Evolutionary conservation across 35 echinoderm and acorn worm genomes (phyloP), one percentile per base, ranked within the genome.

Genomic region (Diadema setosum): DNA sequence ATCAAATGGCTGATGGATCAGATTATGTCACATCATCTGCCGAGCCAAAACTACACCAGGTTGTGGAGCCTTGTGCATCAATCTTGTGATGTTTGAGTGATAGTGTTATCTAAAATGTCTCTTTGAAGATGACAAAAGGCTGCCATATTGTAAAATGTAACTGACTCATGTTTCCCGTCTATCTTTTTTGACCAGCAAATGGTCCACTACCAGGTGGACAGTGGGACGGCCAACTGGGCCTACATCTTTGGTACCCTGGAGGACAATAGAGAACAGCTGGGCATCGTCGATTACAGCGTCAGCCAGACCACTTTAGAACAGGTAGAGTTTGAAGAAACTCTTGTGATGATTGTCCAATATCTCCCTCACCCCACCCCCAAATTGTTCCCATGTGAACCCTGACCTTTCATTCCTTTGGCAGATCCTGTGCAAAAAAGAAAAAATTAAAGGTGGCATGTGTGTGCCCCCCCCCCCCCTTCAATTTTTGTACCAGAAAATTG

Each of bases 221-320:
- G 86, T 80, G 86, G 84, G 30, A 52, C 52, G 15, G 82, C 94
- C 65, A 99, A 89, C 70, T 99, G 96, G 96, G 91, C 96, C 52
- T 87, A 48, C 39, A 94, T 99, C 44, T 99, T 99, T 90, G 96
- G 92, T 37, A 63, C 82, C 3, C 42, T 99, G 33, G 96, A 99
- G 21, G 90, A 94, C 5, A 89, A 84, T 14, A 88, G 87, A 49
- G 73, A 94, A 60, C n/a, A 4, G 12, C 65, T 99, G 14, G 70
- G 45, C 20, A 95, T 99, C 32, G 44, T 64, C 45, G 92, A 94
- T 41, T 99, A 99, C 83, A 99, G 96, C 49, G 89, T 99, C 73
- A 99, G 96, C 50, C 96, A 99, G 56, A 99, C 96, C 41, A 91
- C 92, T 24, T 58, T 99, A 39, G 96, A 99, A 69, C 96, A 99